phyloP scores from a whole-genome alignment of 2,888 invertebrate genomes.

The Caenorhabditis macrosperma region DNA sequence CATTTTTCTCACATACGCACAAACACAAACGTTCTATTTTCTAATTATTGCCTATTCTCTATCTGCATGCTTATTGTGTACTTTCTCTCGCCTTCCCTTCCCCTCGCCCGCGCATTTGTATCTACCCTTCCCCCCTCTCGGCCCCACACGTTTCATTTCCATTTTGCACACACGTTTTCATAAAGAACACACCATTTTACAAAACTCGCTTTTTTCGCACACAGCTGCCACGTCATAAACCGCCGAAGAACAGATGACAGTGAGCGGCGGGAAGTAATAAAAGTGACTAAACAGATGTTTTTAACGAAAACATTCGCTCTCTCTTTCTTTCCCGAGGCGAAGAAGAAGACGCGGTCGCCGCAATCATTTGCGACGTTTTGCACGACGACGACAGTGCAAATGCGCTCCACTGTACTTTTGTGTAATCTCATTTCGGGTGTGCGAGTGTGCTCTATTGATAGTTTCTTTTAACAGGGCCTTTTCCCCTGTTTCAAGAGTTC shows the following conservation, averaged over 20 bases:
- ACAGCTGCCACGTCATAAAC: constrained; percentile 48
- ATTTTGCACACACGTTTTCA: constrained; percentile 4
- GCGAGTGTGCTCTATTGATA: too few species aligned
- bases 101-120: background rate
- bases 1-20: constrained; percentile 7
- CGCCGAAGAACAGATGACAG: constrained; percentile 31
- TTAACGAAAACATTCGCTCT: constrained; percentile 9
- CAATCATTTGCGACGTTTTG: background rate
- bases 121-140: background rate
- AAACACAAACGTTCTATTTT: background rate
- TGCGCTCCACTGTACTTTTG: too few species aligned
- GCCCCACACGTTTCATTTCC: too few species aligned
- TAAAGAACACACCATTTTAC: constrained; percentile 5
- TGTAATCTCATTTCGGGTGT: too few species aligned
- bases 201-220: too few species aligned
- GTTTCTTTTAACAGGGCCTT: too few species aligned
- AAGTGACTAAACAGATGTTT: constrained; percentile 26
- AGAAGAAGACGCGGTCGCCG: background rate
- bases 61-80: background rate
- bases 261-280: constrained; percentile 1
- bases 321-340: too few species aligned
- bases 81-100: background rate
- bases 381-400: too few species aligned
- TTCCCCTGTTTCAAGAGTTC: too few species aligned
- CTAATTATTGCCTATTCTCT: too few species aligned